phyloP scores from a whole-genome alignment of 2,113 vertebrate species.

The Sterrhoptilus dennistouni region DNA sequence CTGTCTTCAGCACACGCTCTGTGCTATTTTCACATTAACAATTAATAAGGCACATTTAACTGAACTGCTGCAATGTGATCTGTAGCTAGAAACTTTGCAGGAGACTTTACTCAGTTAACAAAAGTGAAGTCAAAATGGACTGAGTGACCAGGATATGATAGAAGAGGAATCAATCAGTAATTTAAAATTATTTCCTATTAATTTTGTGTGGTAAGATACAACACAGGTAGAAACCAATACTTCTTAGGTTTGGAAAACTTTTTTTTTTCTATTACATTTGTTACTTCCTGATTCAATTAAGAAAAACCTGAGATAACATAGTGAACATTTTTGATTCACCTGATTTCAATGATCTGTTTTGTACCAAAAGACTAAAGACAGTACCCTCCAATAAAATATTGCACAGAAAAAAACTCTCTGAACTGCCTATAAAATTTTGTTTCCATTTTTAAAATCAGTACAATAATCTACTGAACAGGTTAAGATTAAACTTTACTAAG shows the following conservation, averaged over 20 bases:
- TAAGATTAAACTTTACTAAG: neutral
- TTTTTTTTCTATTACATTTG: neutral
- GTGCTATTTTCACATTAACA: constrained; percentile 59
- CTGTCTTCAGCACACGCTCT: constrained; percentile 38
- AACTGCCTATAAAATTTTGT: neutral
- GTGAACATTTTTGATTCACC: neutral
- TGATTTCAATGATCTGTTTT: neutral
- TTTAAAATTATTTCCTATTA: neutral
- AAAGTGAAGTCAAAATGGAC: constrained; percentile 5
- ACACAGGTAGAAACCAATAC: neutral
- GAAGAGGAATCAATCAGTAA: neutral
- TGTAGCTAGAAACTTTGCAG: constrained; percentile 43
- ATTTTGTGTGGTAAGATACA: neutral
- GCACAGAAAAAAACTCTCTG: neutral
- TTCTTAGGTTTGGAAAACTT: neutral
- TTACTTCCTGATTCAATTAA: neutral
- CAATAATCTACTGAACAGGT: neutral
- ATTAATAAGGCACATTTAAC: constrained; percentile 68
- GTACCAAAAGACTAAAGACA: neutral
- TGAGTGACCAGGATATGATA: neutral
- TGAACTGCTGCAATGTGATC: constrained; percentile 48
- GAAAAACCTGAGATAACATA: neutral
- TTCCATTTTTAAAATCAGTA: neutral
- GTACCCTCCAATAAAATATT: neutral
- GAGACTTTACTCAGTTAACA: constrained; percentile 48